phyloP scores from a whole-genome alignment of 2,113 vertebrate genomes.

The Melospiza melodia region DNA sequence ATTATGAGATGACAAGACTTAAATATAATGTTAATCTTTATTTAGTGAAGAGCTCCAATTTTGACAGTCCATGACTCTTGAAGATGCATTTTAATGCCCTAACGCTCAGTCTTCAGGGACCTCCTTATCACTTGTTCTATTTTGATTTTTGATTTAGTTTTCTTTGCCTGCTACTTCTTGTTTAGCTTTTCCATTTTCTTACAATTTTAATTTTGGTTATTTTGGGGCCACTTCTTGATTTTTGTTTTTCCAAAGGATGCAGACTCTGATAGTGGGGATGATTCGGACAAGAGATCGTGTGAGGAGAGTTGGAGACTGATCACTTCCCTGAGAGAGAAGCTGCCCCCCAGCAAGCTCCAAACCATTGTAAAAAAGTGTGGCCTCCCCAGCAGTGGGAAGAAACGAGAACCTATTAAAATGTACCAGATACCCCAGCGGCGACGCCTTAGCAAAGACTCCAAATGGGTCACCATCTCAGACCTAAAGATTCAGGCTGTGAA shows the following conservation, averaged over 20 bases:
- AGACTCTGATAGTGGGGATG: slow-evolving; percentile 99
- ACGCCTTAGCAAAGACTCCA: slow-evolving; percentile 95
- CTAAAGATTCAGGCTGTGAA: slow-evolving; percentile 99
- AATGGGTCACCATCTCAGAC: slow-evolving; percentile 98
- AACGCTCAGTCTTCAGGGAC: slow-evolving; percentile 45
- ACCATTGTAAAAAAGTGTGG: slow-evolving; percentile 99
- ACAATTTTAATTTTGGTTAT: slow-evolving; percentile 88
- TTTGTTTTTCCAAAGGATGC: slow-evolving; percentile 97
- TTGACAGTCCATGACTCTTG: slow-evolving; percentile 37
- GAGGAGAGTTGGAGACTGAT: slow-evolving; percentile 99
- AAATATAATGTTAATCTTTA: slow-evolving; percentile 25
- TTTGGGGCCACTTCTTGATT: slow-evolving; percentile 94
- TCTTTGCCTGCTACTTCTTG: slow-evolving; percentile 73
- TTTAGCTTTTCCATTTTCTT: slow-evolving; percentile 84
- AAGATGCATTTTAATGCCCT: slow-evolving; percentile 35
- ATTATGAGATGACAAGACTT: neutral
- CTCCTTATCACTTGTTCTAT: slow-evolving; percentile 52
- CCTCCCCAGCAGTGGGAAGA: slow-evolving; percentile 98
- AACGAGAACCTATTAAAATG: slow-evolving; percentile 94
- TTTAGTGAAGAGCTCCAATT: slow-evolving; percentile 23
- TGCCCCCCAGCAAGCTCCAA: slow-evolving; percentile 98
- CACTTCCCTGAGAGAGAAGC: slow-evolving; percentile 98
- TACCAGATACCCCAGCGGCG: slow-evolving; percentile 96
- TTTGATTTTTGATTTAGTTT: slow-evolving; percentile 75
- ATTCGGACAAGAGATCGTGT: slow-evolving; percentile 99